These are phyloP conservation scores for Hydropotes inermis DNA, from an alignment of 2,113 vertebrate genomes.

Conservation along the genomic window DNA sequence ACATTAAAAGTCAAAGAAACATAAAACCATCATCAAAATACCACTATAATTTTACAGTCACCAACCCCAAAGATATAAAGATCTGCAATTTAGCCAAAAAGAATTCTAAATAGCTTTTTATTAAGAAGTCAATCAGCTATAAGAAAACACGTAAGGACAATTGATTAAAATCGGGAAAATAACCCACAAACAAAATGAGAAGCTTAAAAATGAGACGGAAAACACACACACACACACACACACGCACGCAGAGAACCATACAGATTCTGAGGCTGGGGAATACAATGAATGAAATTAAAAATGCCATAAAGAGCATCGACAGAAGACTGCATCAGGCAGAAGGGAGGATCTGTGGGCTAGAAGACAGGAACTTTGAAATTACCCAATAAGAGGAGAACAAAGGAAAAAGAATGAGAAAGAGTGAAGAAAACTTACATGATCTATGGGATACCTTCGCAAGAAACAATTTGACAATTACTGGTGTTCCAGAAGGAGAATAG, in stretches of 20 bases:
- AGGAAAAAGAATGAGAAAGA: not conserved
- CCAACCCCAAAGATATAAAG: not conserved
- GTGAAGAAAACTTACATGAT: not conserved
- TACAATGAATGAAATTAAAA: not conserved
- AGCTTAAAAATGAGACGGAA: not conserved
- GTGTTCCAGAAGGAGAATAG: not conserved
- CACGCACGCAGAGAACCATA: no score
- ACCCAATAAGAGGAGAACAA: not conserved
- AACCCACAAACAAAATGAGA: not conserved
- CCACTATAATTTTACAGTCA: not conserved
- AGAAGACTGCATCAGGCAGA: not conserved
- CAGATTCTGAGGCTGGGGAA: not conserved
- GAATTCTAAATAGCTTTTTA: not conserved
- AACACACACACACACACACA: not conserved
- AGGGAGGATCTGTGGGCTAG: not conserved
- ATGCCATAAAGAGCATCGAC: no score
- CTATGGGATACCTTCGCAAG: not conserved
- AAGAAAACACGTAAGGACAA: not conserved
- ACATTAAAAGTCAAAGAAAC: not conserved
- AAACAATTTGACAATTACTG: not conserved
- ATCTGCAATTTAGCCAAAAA: not conserved
- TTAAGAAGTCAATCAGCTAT: not conserved
- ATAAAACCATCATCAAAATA: not conserved
- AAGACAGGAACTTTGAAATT: not conserved
- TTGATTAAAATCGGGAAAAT: not conserved